Evolutionary conservation across 2,888 invertebrate species (phyloP).

Genomic region (Norana najaformis): DNA sequence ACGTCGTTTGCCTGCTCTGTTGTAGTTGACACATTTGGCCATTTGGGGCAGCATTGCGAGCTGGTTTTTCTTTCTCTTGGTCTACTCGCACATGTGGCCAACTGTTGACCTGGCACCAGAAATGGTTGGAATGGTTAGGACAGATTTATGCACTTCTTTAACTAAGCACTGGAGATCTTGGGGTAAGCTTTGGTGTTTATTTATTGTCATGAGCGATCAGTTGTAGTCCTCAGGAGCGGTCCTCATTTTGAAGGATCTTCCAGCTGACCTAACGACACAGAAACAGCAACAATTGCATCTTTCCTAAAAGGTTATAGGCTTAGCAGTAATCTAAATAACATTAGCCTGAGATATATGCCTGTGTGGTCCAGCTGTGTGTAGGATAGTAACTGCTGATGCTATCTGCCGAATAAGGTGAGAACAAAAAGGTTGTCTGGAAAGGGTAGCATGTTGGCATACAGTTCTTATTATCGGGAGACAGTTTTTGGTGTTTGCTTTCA

Average conservation of each 20-base stretch:
- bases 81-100: conserved; percentile 72
- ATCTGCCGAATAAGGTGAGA: no score
- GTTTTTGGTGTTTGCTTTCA: no score
- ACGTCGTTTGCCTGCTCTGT: background rate
- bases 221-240: background rate
- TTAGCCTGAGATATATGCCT: no score
- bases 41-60: conserved; percentile 93
- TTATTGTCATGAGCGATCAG: background rate
- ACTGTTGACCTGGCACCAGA: conserved; percentile 81
- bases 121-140: conserved; percentile 85
- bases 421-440: no score
- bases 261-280: no score
- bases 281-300: no score
- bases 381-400: background rate
- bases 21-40: conserved; percentile 81
- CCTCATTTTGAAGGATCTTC: no score
- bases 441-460: no score
- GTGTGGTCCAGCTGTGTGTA: no score
- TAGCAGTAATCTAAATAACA: no score
- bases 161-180: background rate
- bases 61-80: conserved; percentile 88
- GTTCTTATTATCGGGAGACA: no score
- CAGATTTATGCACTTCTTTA: background rate
- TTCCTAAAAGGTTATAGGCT: no score
- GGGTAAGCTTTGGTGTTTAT: background rate